phyloP scores from a whole-genome alignment of 2,113 vertebrate species.

The Piaya cayana region DNA sequence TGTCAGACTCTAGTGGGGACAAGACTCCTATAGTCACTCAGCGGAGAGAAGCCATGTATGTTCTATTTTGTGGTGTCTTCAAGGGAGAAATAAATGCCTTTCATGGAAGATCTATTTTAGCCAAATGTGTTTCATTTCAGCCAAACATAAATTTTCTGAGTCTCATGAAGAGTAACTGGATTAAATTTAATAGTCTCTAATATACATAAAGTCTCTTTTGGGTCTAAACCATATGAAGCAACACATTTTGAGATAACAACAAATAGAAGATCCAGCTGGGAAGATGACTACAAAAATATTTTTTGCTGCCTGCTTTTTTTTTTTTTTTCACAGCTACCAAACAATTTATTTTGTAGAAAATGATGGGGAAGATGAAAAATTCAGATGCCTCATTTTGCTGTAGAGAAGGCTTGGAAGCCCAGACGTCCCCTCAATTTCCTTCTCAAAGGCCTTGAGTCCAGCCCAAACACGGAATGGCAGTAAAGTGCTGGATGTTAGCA shows the following conservation, averaged over 20 bases:
- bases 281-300: not conserved
- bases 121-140: not conserved
- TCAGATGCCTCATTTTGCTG: not conserved
- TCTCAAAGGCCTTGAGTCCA: not conserved
- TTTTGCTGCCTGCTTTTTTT: not conserved
- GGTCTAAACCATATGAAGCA: not conserved
- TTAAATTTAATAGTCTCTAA: slow-evolving; percentile 8
- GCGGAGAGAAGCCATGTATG: not conserved
- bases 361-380: not conserved
- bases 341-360: not conserved
- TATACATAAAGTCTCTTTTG: not conserved
- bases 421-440: not conserved
- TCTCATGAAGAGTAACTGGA: not conserved
- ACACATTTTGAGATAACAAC: not conserved
- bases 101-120: not conserved
- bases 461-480: not conserved
- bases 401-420: not conserved
- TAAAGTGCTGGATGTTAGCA: not conserved
- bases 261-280: not conserved
- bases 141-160: slow-evolving; percentile 20
- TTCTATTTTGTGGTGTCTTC: not conserved
- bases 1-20: not conserved
- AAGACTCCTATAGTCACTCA: not conserved
- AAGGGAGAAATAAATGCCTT: not conserved
- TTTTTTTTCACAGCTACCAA: not conserved